Evolutionary conservation across 2,888 invertebrate genomes (phyloP).

Genomic region (Hylaea fasciaria): DNA sequence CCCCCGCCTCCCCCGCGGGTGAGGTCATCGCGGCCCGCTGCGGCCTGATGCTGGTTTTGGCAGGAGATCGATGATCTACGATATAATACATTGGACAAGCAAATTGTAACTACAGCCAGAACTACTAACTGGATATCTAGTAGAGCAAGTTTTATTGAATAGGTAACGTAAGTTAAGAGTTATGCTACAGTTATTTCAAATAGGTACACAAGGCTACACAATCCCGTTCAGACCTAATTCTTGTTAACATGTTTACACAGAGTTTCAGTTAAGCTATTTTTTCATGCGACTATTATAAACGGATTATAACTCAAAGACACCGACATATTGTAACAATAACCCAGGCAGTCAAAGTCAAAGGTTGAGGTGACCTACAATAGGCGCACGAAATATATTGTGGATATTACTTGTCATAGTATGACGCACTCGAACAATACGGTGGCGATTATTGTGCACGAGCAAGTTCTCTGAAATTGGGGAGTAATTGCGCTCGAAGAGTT

Average conservation of each 20-base stretch:
- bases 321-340: slow-evolving; percentile 34
- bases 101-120: slow-evolving; percentile 7
- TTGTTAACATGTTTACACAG: no score
- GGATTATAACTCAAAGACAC: slow-evolving; percentile 16
- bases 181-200: no score
- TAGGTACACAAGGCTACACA: no score
- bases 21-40: slow-evolving; percentile 58
- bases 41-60: slow-evolving; percentile 29
- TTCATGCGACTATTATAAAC: slow-evolving; percentile 21
- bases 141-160: slow-evolving; percentile 8
- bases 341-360: slow-evolving; percentile 41
- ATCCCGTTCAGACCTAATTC: no score
- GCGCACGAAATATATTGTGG: slow-evolving; percentile 41
- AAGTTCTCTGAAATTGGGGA: slow-evolving; percentile 57
- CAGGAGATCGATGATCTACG: slow-evolving; percentile 27
- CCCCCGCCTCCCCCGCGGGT: slow-evolving; percentile 44
- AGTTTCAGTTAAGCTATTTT: no score
- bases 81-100: slow-evolving; percentile 13
- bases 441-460: slow-evolving; percentile 52
- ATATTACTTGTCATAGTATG: slow-evolving; percentile 54
- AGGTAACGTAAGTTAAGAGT: not conserved
- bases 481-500: slow-evolving; percentile 62
- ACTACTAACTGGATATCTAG: slow-evolving; percentile 1
- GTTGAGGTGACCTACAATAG: slow-evolving; percentile 57
- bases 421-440: slow-evolving; percentile 47